A percentile compares a stretch with the other conserved stretches of the same genome.
Conservation (phyloP, 1,140 invertebrate genomes). For the Nasonia longicornis region DNA sequence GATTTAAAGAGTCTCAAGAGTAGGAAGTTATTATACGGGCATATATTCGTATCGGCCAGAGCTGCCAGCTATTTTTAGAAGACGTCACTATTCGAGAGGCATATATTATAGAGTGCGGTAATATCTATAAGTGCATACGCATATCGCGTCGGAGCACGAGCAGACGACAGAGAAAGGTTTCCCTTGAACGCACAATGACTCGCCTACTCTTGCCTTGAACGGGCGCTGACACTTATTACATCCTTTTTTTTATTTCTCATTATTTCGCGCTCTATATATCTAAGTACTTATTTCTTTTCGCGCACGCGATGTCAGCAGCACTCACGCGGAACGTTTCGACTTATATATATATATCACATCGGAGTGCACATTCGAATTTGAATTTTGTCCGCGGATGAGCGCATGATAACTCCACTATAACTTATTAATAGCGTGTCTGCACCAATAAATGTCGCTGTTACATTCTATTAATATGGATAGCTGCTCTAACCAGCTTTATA, state of each 20-base stretch:
- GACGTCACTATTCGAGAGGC: background rate
- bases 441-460: constrained; percentile 34
- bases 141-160: background rate
- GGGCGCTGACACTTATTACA: background rate
- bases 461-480: constrained; percentile 37
- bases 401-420: background rate
- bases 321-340: constrained; percentile 8
- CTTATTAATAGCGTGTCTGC: constrained; percentile 41
- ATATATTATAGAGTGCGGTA: background rate
- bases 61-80: constrained; percentile 26
- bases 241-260: background rate
- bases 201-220: background rate
- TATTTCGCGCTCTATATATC: no score
- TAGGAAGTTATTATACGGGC: background rate
- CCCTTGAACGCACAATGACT: background rate
- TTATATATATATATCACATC: background rate
- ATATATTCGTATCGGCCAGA: background rate
- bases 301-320: background rate
- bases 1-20: background rate
- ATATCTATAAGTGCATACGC: background rate
- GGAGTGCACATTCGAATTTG: background rate
- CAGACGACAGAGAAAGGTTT: constrained; percentile 20
- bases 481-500: background rate
- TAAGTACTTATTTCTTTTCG: background rate
- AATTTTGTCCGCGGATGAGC: background rate